These are phyloP conservation scores for Melanotaenia parkinsoni DNA, from an alignment of 2,797 vertebrate genomes.

Conservation along the genomic window DNA sequence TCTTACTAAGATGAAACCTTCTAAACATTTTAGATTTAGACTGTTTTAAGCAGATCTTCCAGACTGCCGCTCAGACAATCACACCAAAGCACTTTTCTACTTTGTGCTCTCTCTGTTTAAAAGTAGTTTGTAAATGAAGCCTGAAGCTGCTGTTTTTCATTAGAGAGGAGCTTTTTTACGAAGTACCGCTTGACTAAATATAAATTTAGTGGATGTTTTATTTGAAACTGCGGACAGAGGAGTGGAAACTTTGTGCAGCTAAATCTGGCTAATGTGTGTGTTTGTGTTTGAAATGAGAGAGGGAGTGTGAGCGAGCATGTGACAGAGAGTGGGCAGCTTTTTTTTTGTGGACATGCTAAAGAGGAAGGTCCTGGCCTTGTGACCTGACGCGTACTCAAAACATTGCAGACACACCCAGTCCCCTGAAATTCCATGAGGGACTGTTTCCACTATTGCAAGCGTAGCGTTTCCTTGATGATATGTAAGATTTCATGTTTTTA, in stretches of 20 bases:
- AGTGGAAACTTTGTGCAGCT: constrained; percentile 60
- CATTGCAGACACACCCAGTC: constrained; percentile 37
- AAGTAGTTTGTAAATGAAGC: constrained; percentile 30
- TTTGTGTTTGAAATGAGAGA: constrained; percentile 43
- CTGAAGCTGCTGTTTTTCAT: constrained; percentile 35
- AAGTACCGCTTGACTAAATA: constrained; percentile 44
- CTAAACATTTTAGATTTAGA: neutral
- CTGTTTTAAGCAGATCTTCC: neutral
- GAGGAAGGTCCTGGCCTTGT: constrained; percentile 51
- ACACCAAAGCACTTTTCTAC: neutral
- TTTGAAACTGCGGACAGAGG: constrained; percentile 50
- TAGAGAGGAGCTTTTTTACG: constrained; percentile 7
- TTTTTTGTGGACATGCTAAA: constrained; percentile 54
- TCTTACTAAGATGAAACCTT: neutral
- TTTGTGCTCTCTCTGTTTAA: constrained; percentile 13
- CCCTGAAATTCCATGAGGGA: constrained; percentile 21
- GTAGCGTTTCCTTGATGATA: neutral
- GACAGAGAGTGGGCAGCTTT: constrained; percentile 16
- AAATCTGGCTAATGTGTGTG: constrained; percentile 38
- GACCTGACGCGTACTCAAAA: constrained; percentile 40
- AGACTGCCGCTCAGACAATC: constrained; percentile 6
- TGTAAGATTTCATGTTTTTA: neutral
- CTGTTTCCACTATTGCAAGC: constrained; percentile 1
- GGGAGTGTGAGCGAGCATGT: constrained; percentile 11
- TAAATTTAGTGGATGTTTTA: constrained; percentile 59